Base-by-base conservation (phyloP, 2,113 vertebrate species). In the Lucifuga dentata region DNA sequence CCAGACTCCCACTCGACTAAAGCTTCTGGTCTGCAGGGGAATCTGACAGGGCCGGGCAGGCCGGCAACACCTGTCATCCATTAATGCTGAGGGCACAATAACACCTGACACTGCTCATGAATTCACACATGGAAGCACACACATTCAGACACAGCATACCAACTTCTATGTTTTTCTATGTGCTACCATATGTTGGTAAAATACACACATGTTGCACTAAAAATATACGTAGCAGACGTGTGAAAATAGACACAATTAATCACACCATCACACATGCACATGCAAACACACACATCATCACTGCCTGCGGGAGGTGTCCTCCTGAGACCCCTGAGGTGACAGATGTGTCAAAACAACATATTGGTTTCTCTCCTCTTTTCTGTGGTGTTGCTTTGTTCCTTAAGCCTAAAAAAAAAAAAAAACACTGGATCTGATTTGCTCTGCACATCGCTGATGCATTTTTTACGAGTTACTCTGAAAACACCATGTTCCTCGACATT, bases 401-500 rank as follows among this genome's bases (percentile, higher is more conserved):
- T 57, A 51, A 76, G 41, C 38, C 48, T 5, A 8, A 60, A 53
- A 45, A 11, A 15, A 5, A 45, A 24, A 23, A 23, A 38, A 10
- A 50, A 52, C 35, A 70, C 21, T 51, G 33, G 62, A 83, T 86
- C 68, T 76, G 86, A 86, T 90, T 87, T 82, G 72, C 81, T 65
- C 70, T 58, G 64, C 65, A 69, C 61, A 68, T 67, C 53, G 71
- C 81, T 76, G 71, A 94, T 95, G 94, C 93, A 93, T 96, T 95
- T 97, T 95, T 95, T 92, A 96, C 88, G 69, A 93, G 90, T 93
- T 92, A 93, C 93, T 95, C 91, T 84, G 86, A 93, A 95, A 95
- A 95, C 93, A 95, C 91, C 91, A 81, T 95, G 94, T 96, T 95
- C 91, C 93, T 93, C 92, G 84, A 94, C 95, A 95, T 96, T 97